Evolutionary conservation across 2,797 vertebrate species (phyloP), one percentile per base, ranked within the genome.

Genomic region (Sitta carolinensis): DNA sequence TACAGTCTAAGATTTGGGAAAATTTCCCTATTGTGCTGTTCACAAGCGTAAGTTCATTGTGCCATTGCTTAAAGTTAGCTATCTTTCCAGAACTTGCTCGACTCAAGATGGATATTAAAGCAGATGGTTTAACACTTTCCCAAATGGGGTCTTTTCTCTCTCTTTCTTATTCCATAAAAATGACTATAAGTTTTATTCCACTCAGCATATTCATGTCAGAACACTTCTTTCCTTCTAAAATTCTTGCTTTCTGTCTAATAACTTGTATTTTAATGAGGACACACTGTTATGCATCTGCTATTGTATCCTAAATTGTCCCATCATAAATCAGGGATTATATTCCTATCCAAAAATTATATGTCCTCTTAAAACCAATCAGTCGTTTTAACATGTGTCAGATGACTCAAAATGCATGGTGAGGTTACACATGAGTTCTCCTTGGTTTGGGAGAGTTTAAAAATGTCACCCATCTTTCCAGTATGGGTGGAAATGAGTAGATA

Each of bases 131-230:
- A 81, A 45, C 51, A 16, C 6, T 58, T 86, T 69, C 59, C 30
- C 10, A 59, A 0, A 12, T n/a, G 7, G 3, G 7, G 3, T 58
- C 18, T 47, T 66, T 16, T 77, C 21, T 38, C 29, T 30, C 22
- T 61, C 13, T 23, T 8, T 38, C 5, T 25, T 36, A 11, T 21
- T 29, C 45, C 13, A 6, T 61, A 34, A 38, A 77, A 40, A 4
- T 18, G 4, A 27, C 22, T 32, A 0, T 36, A 51, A 23, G 2
- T 21, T 77, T 67, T 34, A 76, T 67, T 5, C 48, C 19, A 20
- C 51, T 70, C 21, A 43, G 10, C 8, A 43, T 51, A 54, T 47
- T 79, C 10, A 4, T 76, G 3, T 76, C 21, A 73, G 38, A 66
- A 75, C 1, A 55, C 81, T 86, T 72, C 27, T 67, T 66, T 81